Conservation (phyloP, 2,113 vertebrate species). For the Psittacula cyanocephala region DNA sequence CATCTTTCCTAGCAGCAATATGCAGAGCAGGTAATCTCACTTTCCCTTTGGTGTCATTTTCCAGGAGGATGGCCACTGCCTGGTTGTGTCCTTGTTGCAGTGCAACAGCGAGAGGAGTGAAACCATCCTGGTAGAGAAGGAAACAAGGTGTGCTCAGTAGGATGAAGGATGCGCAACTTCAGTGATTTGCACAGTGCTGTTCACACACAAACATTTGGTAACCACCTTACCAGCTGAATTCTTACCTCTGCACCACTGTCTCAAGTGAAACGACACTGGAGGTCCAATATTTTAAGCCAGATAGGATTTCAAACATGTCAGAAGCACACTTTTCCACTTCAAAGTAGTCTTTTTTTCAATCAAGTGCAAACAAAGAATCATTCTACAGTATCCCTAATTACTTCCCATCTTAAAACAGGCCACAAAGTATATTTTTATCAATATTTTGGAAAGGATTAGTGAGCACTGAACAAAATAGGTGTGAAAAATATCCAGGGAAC, state of each 20-base stretch:
- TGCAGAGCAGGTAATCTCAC: conserved; percentile 95
- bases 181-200: accelerated
- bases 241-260: neutral
- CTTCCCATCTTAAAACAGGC: neutral
- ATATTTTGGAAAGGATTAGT: neutral
- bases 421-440: neutral
- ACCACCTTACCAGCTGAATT: neutral
- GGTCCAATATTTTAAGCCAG: neutral
- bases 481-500: neutral
- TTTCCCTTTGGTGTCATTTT: conserved; percentile 97
- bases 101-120: conserved; percentile 94
- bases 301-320: neutral
- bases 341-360: neutral
- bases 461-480: neutral
- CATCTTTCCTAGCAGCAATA: conserved; percentile 95
- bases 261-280: neutral
- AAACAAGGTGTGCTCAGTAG: neutral
- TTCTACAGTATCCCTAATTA: neutral
- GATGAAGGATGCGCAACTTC: accelerated
- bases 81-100: conserved; percentile 98
- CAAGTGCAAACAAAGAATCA: neutral
- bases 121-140: conserved; percentile 84
- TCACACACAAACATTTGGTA: accelerated
- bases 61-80: conserved; percentile 93
- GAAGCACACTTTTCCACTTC: neutral